Evolutionary conservation across 2,888 invertebrate species (phyloP).

Genomic region (Oscheius sp.): DNA sequence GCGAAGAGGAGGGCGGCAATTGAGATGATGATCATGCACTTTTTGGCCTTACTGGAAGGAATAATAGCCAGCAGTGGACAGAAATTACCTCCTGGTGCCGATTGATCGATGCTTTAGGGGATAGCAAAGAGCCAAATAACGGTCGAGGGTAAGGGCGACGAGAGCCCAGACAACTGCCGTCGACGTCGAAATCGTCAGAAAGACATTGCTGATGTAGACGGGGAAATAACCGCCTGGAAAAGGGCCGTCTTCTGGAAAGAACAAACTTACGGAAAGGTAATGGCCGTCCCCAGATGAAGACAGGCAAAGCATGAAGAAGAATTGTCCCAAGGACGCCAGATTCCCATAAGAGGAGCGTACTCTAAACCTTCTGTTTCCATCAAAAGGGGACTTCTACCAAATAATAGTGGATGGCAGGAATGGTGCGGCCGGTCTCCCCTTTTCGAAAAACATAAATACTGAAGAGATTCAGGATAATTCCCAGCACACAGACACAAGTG

Average conservation of each 20-base stretch:
- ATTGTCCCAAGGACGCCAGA: background rate
- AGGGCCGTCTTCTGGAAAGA: no score
- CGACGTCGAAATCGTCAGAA: background rate
- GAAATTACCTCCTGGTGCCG: constrained; percentile 5
- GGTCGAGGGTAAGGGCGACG: background rate
- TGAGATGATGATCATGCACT: background rate
- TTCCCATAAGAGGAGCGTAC: background rate
- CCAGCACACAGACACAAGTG: background rate
- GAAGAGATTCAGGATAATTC: constrained; percentile 3
- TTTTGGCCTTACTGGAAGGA: constrained; percentile 4
- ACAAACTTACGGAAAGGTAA: background rate
- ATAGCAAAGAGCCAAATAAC: constrained; percentile 20
- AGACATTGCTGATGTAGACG: background rate
- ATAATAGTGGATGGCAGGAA: constrained; percentile 14
- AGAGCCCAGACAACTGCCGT: background rate
- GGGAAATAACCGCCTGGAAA: background rate
- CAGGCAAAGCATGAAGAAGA: constrained; percentile 4
- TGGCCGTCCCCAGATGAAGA: background rate
- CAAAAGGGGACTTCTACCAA: background rate
- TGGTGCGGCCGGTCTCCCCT: background rate
- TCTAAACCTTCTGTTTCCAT: background rate
- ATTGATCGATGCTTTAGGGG: constrained; percentile 5
- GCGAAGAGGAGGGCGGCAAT: background rate
- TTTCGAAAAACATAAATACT: constrained; percentile 12
- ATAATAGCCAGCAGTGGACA: background rate